Conservation (phyloP, 2,113 vertebrate species). For the Ploceus nigricollis region DNA sequence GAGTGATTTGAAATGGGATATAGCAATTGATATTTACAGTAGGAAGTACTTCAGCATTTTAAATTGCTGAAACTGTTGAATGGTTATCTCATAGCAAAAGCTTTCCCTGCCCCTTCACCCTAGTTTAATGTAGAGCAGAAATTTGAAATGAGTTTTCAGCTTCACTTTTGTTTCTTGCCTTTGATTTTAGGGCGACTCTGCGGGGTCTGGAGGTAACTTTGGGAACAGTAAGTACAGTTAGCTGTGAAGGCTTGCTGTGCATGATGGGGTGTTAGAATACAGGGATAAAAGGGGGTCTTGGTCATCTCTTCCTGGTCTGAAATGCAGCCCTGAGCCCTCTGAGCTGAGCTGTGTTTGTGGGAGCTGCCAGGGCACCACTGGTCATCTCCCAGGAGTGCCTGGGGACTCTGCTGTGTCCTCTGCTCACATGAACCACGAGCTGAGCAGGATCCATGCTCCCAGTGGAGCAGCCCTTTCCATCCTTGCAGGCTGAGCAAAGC, state of each 20-base stretch:
- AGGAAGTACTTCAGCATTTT: neutral
- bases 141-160: neutral
- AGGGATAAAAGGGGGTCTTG: neutral
- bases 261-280: rapidly evolving
- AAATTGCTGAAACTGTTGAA: neutral
- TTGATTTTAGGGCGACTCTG: slow-evolving; percentile 66
- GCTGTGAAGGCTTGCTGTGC: neutral
- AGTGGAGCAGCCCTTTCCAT: rapidly evolving
- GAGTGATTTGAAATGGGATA: neutral
- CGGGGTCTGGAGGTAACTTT: slow-evolving; percentile 59
- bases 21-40: neutral
- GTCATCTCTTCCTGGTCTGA: neutral
- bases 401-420: neutral
- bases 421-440: rapidly evolving
- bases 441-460: neutral
- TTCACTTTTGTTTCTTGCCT: neutral
- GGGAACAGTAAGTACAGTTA: slow-evolving; percentile 61
- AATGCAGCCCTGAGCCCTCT: rapidly evolving
- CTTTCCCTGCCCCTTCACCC: neutral
- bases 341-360: neutral
- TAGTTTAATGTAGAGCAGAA: neutral
- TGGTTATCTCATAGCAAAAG: neutral
- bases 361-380: rapidly evolving
- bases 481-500: rapidly evolving
- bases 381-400: rapidly evolving